These are phyloP conservation scores for Crypturellus tataupa DNA, from an alignment of 2,797 vertebrate species.

Conservation along the genomic window DNA sequence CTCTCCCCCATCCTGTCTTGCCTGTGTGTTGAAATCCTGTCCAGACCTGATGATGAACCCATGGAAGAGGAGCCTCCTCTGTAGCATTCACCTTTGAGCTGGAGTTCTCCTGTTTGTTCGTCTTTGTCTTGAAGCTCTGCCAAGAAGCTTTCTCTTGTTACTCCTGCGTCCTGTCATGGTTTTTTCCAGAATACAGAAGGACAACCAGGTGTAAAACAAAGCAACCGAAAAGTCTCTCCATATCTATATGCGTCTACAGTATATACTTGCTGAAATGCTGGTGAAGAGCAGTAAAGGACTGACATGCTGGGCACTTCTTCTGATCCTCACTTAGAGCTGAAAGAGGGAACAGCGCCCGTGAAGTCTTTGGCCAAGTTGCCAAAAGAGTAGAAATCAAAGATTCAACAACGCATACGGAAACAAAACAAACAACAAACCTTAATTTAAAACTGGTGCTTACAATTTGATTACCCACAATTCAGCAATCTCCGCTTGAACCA, in stretches of 20 bases:
- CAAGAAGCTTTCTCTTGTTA: constrained; percentile 81
- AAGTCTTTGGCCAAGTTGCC: constrained; percentile 63
- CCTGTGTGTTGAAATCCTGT: neutral
- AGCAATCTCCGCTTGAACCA: constrained; percentile 80
- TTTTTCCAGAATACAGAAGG: constrained; percentile 66
- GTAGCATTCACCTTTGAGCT: constrained; percentile 82
- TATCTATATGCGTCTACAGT: constrained; percentile 50
- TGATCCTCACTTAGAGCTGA: constrained; percentile 27
- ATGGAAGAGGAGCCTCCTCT: constrained; percentile 96
- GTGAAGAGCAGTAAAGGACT: constrained; percentile 64
- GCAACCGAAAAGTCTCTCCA: constrained; percentile 54
- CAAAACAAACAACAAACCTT: constrained; percentile 61
- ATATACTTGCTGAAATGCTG: constrained; percentile 46
- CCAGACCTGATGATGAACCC: constrained; percentile 92
- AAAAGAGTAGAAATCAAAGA: constrained; percentile 55
- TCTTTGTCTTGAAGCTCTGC: constrained; percentile 86
- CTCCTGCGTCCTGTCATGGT: constrained; percentile 76
- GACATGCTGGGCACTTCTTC: constrained; percentile 52
- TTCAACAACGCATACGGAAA: constrained; percentile 49
- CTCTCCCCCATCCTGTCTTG: neutral
- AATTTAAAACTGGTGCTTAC: constrained; percentile 83
- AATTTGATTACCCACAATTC: constrained; percentile 74
- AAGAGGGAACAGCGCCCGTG: constrained; percentile 25
- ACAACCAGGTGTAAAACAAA: constrained; percentile 74
- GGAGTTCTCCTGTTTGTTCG: constrained; percentile 79